Percentiles rank a stretch among this genome's conserved stretches.
Conservation (phyloP, 2,797 vertebrate species). For the Lepilemur ruficaudatus region DNA sequence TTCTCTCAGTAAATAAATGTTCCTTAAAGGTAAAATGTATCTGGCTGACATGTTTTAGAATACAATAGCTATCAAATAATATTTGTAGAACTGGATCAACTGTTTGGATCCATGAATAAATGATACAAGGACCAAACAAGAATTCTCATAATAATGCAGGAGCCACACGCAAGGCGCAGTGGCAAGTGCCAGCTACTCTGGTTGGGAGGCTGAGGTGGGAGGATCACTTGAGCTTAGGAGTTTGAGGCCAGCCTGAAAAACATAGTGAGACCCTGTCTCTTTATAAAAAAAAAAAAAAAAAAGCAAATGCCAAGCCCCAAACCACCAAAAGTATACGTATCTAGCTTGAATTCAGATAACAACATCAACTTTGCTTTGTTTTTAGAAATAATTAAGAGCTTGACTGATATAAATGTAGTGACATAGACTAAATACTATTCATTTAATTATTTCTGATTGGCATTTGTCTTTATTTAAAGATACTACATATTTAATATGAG, state of each 20-base stretch:
- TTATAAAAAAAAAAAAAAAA: background rate
- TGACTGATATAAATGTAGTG: background rate
- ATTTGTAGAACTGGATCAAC: background rate
- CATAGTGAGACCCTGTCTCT: background rate
- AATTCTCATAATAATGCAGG: slow-evolving; percentile 27
- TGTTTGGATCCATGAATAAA: background rate
- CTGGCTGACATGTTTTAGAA: background rate
- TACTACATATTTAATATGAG: background rate
- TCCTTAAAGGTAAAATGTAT: background rate
- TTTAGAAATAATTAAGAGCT: slow-evolving; percentile 19
- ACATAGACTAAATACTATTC: background rate
- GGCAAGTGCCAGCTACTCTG: background rate
- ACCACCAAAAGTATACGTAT: background rate
- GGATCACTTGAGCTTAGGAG: background rate
- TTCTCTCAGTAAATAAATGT: background rate
- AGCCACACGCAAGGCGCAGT: background rate
- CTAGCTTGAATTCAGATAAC: slow-evolving; percentile 26
- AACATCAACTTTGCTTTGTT: slow-evolving; percentile 14
- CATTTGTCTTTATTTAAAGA: background rate
- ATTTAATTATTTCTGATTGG: slow-evolving; percentile 39
- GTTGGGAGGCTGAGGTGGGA: background rate
- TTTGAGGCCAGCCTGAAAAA: background rate
- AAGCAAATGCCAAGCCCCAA: slow-evolving; percentile 2
- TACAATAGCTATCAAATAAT: background rate
- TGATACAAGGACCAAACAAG: slow-evolving; percentile 1